Conservation (phyloP, 2,888 invertebrate species). For the Helobdella robusta region DNA sequence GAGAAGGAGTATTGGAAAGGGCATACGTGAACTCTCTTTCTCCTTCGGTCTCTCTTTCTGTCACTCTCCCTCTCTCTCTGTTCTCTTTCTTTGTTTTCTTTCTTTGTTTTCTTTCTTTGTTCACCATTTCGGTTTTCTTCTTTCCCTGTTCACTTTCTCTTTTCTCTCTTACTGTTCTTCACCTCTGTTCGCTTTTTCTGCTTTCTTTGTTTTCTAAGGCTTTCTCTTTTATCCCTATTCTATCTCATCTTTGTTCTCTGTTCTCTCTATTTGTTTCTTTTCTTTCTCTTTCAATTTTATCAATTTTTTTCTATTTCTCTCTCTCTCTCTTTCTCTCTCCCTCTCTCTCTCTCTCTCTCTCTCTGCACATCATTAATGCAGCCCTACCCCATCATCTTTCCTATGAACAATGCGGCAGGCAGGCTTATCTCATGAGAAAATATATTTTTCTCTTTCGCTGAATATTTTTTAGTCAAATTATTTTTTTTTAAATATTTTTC, state of each 20-base stretch:
- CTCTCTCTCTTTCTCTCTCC: background rate
- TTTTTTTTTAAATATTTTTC: too few relatives aligned
- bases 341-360: constrained; percentile 4
- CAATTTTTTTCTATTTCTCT: constrained; percentile 7
- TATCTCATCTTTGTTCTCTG: background rate
- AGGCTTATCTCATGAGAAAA: too few relatives aligned
- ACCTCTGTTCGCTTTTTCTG: background rate
- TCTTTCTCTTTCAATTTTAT: background rate
- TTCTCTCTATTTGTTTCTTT: background rate
- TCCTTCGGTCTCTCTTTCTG: too few relatives aligned
- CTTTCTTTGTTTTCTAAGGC: too few relatives aligned
- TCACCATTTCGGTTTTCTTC: background rate
- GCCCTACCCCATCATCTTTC: too few relatives aligned
- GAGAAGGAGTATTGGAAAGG: too few relatives aligned
- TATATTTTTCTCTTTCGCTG: too few relatives aligned
- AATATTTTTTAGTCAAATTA: too few relatives aligned
- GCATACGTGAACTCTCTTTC: too few relatives aligned
- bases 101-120: background rate
- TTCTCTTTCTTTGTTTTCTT: background rate
- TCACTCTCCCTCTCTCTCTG: too few relatives aligned
- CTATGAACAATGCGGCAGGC: too few relatives aligned
- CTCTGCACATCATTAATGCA: background rate
- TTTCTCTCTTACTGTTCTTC: background rate
- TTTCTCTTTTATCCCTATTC: background rate
- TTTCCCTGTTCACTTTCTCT: background rate